Percentiles rank a stretch among this genome's conserved stretches.
Evolutionary conservation across 1,140 invertebrate species (phyloP).

Genomic region (Maconellicoccus hirsutus): DNA sequence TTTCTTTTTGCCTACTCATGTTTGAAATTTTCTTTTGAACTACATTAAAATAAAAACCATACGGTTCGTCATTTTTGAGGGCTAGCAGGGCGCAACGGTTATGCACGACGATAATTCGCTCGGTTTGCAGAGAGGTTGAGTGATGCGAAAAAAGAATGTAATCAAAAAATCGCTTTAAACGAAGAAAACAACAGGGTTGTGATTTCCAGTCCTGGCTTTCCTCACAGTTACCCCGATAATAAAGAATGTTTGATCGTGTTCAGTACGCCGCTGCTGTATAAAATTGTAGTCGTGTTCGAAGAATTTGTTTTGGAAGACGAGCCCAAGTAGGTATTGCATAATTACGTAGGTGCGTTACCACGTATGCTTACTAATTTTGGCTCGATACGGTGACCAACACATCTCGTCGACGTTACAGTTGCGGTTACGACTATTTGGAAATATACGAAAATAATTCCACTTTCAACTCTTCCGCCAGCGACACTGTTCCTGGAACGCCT

Average conservation of each 20-base stretch:
- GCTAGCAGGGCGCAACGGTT: too few species aligned
- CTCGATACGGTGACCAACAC: too few species aligned
- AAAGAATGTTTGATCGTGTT: constrained; percentile 48
- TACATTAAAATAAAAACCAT: too few species aligned
- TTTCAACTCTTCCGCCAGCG: background rate
- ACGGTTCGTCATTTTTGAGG: too few species aligned
- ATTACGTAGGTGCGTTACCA: too few species aligned
- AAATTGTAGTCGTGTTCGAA: constrained; percentile 51
- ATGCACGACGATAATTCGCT: too few species aligned
- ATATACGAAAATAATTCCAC: constrained; percentile 40
- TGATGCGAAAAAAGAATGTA: constrained; percentile 39
- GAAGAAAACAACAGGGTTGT: constrained; percentile 43
- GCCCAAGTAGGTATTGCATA: constrained; percentile 53
- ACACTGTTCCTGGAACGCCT: constrained; percentile 26
- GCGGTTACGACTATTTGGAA: constrained; percentile 58
- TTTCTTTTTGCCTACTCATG: too few species aligned
- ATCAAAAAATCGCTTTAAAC: constrained; percentile 46
- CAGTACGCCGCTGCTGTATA: constrained; percentile 44
- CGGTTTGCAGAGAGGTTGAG: background rate
- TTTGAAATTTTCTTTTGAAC: too few species aligned
- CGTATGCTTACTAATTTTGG: too few species aligned
- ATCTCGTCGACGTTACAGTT: too few species aligned
- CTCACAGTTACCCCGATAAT: constrained; percentile 55
- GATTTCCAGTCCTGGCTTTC: constrained; percentile 54
- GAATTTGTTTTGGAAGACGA: constrained; percentile 56